These are phyloP conservation scores for Pogona vitticeps DNA, from an alignment of 2,113 vertebrate genomes.

Conservation along the genomic window DNA sequence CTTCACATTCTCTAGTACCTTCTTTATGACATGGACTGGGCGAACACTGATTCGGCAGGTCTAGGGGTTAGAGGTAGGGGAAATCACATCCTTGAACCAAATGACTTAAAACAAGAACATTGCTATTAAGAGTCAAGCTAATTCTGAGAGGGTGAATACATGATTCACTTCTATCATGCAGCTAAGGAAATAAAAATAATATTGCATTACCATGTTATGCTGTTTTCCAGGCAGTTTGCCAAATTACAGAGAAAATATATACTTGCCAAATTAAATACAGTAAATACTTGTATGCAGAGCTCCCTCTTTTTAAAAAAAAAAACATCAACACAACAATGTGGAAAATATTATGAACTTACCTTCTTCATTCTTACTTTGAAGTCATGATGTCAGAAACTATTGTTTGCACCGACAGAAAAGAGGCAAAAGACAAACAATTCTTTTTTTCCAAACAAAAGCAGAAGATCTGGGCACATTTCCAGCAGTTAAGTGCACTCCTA, in stretches of 20 bases:
- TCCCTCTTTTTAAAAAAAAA: not conserved
- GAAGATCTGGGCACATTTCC: not conserved
- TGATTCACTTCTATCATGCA: not conserved
- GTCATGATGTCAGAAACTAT: not conserved
- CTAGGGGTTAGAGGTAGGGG: conserved; percentile 74
- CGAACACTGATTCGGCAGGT: conserved; percentile 94
- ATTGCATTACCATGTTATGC: not conserved
- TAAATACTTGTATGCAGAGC: not conserved
- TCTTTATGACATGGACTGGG: conserved; percentile 84
- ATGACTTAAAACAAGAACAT: not conserved
- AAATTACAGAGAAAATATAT: conserved; percentile 2
- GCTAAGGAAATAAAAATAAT: not conserved
- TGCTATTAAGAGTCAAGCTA: not conserved
- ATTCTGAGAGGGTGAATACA: not conserved
- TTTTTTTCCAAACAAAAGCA: conserved; percentile 18
- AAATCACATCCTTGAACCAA: not conserved
- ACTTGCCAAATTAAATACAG: not conserved
- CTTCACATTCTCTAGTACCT: conserved; percentile 85
- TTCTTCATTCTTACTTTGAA: conserved; percentile 16
- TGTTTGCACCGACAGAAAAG: not conserved
- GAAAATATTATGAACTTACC: conserved; percentile 5
- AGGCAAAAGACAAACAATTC: not conserved
- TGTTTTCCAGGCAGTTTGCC: not conserved
- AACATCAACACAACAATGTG: not conserved
- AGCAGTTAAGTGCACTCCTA: not conserved